phyloP scores from a whole-genome alignment of 2,113 vertebrate genomes.

The Okapia johnstoni region DNA sequence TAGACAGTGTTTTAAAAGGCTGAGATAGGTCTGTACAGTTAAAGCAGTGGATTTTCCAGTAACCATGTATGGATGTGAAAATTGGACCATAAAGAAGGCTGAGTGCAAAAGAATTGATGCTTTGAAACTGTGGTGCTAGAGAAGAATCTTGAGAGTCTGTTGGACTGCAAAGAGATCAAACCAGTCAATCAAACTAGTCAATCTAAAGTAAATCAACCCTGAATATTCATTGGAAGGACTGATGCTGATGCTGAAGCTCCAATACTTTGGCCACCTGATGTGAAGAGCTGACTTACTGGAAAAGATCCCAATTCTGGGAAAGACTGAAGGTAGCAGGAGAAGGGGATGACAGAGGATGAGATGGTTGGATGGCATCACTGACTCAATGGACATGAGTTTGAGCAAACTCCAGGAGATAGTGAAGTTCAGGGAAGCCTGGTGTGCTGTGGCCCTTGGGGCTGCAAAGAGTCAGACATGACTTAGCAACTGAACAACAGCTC shows the following conservation, averaged over 20 bases:
- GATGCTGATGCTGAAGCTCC: neutral
- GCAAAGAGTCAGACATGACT: neutral
- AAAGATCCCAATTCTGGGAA: neutral
- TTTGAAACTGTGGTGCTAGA: neutral
- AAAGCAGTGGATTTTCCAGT: neutral
- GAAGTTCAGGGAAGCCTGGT: neutral
- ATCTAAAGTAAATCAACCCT: neutral
- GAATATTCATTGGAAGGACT: neutral
- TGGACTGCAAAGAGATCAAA: neutral
- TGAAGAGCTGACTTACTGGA: neutral
- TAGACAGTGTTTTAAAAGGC: neutral
- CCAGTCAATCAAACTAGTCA: neutral
- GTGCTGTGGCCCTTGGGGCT: neutral
- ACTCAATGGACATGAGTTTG: neutral
- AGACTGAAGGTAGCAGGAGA: neutral
- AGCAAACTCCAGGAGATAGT: neutral
- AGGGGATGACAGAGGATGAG: neutral
- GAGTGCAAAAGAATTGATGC: neutral
- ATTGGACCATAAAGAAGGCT: neutral
- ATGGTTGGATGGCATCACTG: neutral
- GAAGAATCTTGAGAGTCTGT: neutral
- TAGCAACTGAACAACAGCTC: neutral
- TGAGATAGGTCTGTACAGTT: neutral
- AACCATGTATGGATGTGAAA: neutral
- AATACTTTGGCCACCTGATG: neutral